Base-by-base conservation (phyloP, 2,888 invertebrate genomes). In the Zootermopsis nevadensis region DNA sequence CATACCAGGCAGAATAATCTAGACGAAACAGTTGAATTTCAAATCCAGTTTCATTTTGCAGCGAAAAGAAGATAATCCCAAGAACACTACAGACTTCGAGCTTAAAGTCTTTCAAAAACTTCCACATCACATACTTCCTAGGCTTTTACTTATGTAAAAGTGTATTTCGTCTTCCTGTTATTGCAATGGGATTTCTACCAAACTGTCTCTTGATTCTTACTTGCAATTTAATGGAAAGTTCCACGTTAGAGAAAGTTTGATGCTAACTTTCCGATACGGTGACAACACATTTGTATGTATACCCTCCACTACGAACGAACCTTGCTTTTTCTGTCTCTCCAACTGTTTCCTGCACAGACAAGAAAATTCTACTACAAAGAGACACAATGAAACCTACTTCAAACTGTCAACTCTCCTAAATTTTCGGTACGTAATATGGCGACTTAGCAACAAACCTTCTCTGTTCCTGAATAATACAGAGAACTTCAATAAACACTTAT, bases 341-440 rank as follows among this genome's bases (percentile, higher is more conserved):
- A 19, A 33, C 7, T 31, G 69, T 69, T 33, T 76, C n/a, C n/a
- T 33, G 48, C 55, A 55, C 55, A 77, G 53, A 77, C 55, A 77
- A 33, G 48, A 42, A 38, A 76, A 27, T 76, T 31, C 77, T 7
- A 42, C 77, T 27, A 22, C 24, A 33, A 1, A 69, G 33, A 69
- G 69, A 69, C 22, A 69, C 33, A 33, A 1, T 33, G 30, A 30
- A 22, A 33, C 10, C 15, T 33, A 10, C 15, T 30, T 69, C 31
- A 33, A 22, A 30, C 31, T 77, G 77, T 77, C 53, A 77, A 55
- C 53, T 77, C 55, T 55, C 77, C 55, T 77, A 55, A 77, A 77
- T 77, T 77, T 55, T 31, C 55, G 55, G 55, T 55, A 42, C 33
- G 30, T 77, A 55, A 53, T 55, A 55, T 55, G 77, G 77, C 77